phyloP scores from a whole-genome alignment of 2,797 vertebrate species.

The Jordanella pulchra region DNA sequence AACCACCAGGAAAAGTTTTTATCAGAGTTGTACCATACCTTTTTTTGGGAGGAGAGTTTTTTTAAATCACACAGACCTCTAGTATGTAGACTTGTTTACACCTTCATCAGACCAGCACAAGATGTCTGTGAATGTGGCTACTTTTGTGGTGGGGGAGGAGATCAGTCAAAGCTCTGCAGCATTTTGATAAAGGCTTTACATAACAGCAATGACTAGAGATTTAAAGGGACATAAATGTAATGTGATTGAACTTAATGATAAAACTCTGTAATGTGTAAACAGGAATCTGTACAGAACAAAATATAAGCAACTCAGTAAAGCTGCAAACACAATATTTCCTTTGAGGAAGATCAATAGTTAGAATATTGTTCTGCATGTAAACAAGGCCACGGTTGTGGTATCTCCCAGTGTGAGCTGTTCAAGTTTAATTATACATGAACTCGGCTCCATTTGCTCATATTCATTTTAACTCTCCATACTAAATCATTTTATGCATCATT shows the following conservation, averaged over 20 bases:
- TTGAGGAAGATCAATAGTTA: not conserved
- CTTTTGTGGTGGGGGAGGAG: not conserved
- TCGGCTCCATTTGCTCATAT: not conserved
- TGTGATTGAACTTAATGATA: not conserved
- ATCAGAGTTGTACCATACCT: not conserved
- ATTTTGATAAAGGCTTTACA: not conserved
- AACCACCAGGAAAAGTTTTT: not conserved
- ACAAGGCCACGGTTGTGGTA: not conserved
- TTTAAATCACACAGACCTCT: not conserved
- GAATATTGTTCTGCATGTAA: not conserved
- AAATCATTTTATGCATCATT: not conserved
- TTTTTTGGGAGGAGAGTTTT: not conserved
- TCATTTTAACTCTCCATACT: not conserved
- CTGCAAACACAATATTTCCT: not conserved
- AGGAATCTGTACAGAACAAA: not conserved
- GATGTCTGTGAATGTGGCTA: not conserved
- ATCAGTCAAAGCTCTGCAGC: not conserved
- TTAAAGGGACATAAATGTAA: not conserved
- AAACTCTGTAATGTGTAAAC: not conserved
- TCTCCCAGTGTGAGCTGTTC: not conserved
- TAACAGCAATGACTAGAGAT: not conserved
- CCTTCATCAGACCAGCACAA: not conserved
- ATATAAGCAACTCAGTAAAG: not conserved
- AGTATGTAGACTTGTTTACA: slow-evolving; percentile 1
- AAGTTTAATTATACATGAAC: not conserved